Evolutionary conservation across 2,797 vertebrate genomes (phyloP), one percentile per base, ranked within the genome.

Genomic region (Petrocephalus schoutedeni): DNA sequence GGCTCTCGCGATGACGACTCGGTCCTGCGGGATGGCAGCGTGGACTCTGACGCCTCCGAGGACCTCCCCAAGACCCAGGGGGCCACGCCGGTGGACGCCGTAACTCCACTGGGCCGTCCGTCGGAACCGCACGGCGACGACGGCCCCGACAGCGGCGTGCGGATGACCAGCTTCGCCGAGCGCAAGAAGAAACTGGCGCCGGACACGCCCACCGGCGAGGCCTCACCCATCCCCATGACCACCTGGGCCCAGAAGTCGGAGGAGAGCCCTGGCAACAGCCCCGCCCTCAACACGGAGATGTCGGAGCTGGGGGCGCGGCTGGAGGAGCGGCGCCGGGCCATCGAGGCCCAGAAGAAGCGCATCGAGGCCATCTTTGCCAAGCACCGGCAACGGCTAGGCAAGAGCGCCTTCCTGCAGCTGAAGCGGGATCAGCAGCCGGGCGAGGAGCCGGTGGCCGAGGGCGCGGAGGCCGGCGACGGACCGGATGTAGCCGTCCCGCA

Each of bases 281-380:
- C 96, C 0, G 94, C 96, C 21, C 95, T 98, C 88, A 97, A 92
- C 87, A 97, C 96, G 0, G 98, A 98, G 89, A 96, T 98, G 97
- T 96, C 94, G 0, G 96, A 98, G 92, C 93, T 98, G 10, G 97
- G 97, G 0, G 96, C 91, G 4, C 95, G 97, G 3, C 95, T 98
- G 21, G 97, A 97, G 91, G 98, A 98, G 91, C 98, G 98, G 74
- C 95, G 98, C 2, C 95, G 94, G 77, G 97, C 98, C 77, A 98
- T 98, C 0, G 97, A 98, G 92, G 97, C 98, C 0, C 98, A 98
- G 92, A 98, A 98, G 92, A 97, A 97, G 87, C 96, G 97, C 57
- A 98, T 98, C 0, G 98, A 98, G 90, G 97, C 96, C 84, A 98
- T 98, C 91, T 98, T 98, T 88, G 96, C 97, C 85, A 98, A 98